Conservation (phyloP, 2,888 invertebrate species). For the Polyommatus icarus region DNA sequence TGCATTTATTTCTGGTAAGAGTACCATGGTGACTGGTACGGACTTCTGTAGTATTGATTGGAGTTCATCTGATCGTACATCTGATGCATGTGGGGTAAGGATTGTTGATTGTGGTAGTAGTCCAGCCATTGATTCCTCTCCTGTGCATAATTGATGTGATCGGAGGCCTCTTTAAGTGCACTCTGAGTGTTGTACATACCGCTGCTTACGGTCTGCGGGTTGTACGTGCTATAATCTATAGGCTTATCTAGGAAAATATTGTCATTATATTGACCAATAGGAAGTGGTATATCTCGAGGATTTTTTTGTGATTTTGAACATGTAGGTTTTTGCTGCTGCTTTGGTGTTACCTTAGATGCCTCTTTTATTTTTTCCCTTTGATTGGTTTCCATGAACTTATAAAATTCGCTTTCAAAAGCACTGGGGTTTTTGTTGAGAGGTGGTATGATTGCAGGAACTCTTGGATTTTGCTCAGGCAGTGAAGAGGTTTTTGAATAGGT, state of each 20-base stretch:
- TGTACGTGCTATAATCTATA: conserved; percentile 56
- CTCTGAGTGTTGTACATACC: conserved; percentile 32
- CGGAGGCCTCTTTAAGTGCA: conserved; percentile 38
- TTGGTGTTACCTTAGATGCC: conserved; percentile 45
- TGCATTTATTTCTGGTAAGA: conserved; percentile 56
- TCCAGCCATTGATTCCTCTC: conserved; percentile 55
- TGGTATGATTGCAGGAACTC: conserved; percentile 54
- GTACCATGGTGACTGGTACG: conserved; percentile 67
- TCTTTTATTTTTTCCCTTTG: conserved; percentile 33
- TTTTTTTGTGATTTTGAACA: conserved; percentile 37
- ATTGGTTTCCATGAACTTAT: conserved; percentile 60
- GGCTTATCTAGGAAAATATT: conserved; percentile 63
- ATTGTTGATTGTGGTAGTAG: conserved; percentile 46
- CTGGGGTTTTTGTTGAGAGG: conserved; percentile 67
- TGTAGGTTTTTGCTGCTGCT: conserved; percentile 39
- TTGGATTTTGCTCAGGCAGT: conserved; percentile 46
- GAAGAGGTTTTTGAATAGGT: conserved; percentile 44
- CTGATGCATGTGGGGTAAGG: conserved; percentile 46
- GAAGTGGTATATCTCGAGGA: conserved; percentile 51
- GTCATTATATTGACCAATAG: conserved; percentile 70
- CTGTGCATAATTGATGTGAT: conserved; percentile 32
- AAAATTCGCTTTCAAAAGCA: conserved; percentile 69
- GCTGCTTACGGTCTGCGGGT: not conserved
- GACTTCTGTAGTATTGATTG: conserved; percentile 61
- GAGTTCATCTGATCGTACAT: conserved; percentile 55